Conservation (phyloP, 1,140 invertebrate genomes). For the Sogatella furcifera region DNA sequence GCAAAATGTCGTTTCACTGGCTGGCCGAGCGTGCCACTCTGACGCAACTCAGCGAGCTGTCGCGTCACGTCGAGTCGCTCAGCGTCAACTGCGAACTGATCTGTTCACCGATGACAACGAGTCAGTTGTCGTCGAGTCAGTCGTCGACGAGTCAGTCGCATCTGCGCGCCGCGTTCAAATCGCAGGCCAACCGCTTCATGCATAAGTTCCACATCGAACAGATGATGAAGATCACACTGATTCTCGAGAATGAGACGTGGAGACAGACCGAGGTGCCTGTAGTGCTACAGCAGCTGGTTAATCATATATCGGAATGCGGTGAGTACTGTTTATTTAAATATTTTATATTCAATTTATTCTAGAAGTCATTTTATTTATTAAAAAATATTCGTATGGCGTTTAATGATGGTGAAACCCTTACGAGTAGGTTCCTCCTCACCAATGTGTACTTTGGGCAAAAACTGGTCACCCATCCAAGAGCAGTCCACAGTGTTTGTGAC, state of each 20-base stretch:
- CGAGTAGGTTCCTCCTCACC: no score
- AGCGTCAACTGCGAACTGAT: conserved; percentile 30
- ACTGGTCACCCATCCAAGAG: no score
- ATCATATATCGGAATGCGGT: conserved; percentile 49
- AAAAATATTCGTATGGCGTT: no score
- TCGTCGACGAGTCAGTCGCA: conserved; percentile 29
- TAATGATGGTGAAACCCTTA: no score
- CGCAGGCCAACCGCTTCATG: conserved; percentile 82
- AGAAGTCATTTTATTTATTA: no score
- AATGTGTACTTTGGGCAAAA: no score
- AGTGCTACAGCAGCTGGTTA: conserved; percentile 45
- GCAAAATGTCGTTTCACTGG: conserved; percentile 28
- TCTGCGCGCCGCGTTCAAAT: conserved; percentile 72
- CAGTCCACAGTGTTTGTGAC: no score
- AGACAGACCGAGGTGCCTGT: conserved; percentile 71
- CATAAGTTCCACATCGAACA: conserved; percentile 82
- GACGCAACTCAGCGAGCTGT: conserved; percentile 65
- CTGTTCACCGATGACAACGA: conserved; percentile 8
- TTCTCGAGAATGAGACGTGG: conserved; percentile 89
- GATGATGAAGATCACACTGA: conserved; percentile 68
- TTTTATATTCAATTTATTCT: no score
- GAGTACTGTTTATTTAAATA: no score
- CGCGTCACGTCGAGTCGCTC: conserved; percentile 68
- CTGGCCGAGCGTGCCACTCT: conserved; percentile 47
- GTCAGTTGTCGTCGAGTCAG: no score